These are phyloP conservation scores for Pantelozetes paolii DNA, from an alignment of 2,888 invertebrate genomes.

Conservation along the genomic window DNA sequence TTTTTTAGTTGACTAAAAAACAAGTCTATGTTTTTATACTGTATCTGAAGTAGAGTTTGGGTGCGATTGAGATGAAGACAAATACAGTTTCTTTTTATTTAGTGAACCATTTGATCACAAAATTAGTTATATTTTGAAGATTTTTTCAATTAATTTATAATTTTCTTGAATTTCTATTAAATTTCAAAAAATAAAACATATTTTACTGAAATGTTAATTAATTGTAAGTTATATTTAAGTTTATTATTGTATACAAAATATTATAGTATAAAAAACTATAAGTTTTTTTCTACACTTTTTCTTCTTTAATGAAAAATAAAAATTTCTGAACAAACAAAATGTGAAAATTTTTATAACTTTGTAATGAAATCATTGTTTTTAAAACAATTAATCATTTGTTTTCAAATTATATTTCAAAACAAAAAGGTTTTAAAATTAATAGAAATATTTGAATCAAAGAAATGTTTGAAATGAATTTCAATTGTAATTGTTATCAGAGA, in stretches of 20 bases:
- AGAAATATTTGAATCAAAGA: too few species aligned
- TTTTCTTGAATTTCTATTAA: not conserved
- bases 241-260: not conserved
- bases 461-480: too few species aligned
- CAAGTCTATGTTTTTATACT: not conserved
- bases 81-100: not conserved
- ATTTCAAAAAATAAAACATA: conserved; percentile 1
- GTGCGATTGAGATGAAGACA: not conserved
- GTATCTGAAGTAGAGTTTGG: not conserved
- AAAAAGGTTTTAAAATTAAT: too few species aligned
- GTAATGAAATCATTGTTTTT: too few species aligned
- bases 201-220: conserved; percentile 20
- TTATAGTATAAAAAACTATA: not conserved
- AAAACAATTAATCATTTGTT: too few species aligned
- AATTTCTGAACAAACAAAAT: too few species aligned
- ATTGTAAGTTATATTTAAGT: conserved; percentile 25
- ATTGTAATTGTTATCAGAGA: too few species aligned
- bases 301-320: too few species aligned
- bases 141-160: not conserved
- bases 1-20: not conserved
- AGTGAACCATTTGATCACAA: not conserved
- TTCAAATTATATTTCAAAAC: too few species aligned
- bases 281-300: too few species aligned
- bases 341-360: too few species aligned
- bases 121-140: not conserved